Evolutionary conservation across 1,140 invertebrate species (phyloP).

Genomic region (Aricia agestis): DNA sequence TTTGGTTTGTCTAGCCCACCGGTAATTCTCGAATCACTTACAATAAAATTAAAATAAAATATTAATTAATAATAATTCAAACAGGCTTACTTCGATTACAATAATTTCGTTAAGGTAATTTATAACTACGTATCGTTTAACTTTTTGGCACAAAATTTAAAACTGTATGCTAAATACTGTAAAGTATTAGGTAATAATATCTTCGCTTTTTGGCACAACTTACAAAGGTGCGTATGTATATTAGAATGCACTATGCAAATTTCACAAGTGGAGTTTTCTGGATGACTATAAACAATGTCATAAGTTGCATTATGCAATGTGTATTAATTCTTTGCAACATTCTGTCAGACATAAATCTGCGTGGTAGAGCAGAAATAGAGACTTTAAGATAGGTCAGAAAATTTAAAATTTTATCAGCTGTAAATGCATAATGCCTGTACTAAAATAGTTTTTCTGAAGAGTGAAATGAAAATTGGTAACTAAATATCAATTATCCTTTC

Average conservation of each 20-base stretch:
- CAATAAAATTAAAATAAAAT: constrained; percentile 62
- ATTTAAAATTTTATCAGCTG: no score
- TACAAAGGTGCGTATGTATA: not conserved
- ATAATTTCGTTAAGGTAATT: constrained; percentile 18
- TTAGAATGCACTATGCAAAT: not conserved
- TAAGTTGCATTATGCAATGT: no score
- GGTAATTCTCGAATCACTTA: constrained; percentile 52
- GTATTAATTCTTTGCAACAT: no score
- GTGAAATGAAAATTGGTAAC: not conserved
- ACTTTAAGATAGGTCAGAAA: no score
- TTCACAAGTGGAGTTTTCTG: no score
- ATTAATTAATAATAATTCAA: constrained; percentile 54
- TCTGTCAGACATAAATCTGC: no score
- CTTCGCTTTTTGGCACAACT: not conserved
- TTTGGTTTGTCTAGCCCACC: constrained; percentile 75
- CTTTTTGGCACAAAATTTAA: constrained; percentile 10
- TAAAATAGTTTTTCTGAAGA: not conserved
- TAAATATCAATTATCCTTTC: no score
- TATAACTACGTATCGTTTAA: constrained; percentile 14
- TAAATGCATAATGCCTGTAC: not conserved
- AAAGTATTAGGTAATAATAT: not conserved
- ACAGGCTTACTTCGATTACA: constrained; percentile 46
- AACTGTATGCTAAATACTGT: constrained; percentile 15
- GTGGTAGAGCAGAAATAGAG: no score
- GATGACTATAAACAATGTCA: no score